Evolutionary conservation across 2,797 vertebrate genomes (phyloP).

Genomic region (Melanotaenia parkinsoni): DNA sequence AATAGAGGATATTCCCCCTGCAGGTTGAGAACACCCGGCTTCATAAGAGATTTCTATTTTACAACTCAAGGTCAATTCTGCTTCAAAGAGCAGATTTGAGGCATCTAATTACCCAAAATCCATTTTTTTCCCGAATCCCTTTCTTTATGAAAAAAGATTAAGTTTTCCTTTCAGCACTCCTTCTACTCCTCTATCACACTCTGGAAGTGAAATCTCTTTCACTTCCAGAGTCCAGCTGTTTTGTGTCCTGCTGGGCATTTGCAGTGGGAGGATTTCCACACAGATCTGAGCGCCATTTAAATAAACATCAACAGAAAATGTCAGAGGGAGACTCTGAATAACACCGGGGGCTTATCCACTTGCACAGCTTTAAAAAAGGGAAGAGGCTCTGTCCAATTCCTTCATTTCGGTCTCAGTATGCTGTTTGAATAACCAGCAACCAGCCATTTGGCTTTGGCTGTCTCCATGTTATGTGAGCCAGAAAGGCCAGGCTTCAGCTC

Average conservation of each 20-base stretch:
- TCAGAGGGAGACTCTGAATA: slow-evolving; percentile 72
- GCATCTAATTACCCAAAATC: slow-evolving; percentile 68
- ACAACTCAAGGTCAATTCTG: slow-evolving; percentile 64
- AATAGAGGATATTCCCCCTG: slow-evolving; percentile 42
- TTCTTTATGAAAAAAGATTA: slow-evolving; percentile 33
- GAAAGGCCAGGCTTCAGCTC: slow-evolving; percentile 45
- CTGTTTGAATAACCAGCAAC: slow-evolving; percentile 70
- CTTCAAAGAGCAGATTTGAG: slow-evolving; percentile 66
- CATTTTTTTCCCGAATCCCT: slow-evolving; percentile 63
- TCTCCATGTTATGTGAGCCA: slow-evolving; percentile 45
- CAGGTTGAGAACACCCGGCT: slow-evolving; percentile 42
- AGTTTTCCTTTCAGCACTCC: slow-evolving; percentile 38
- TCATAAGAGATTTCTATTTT: slow-evolving; percentile 60
- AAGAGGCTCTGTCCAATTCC: slow-evolving; percentile 62
- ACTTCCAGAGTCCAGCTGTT: slow-evolving; percentile 69
- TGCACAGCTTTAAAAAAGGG: slow-evolving; percentile 60
- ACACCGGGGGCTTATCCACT: slow-evolving; percentile 79
- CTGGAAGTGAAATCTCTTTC: slow-evolving; percentile 35
- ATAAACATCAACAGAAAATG: slow-evolving; percentile 79
- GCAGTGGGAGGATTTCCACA: slow-evolving; percentile 68
- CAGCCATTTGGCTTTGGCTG: slow-evolving; percentile 56
- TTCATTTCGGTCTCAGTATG: slow-evolving; percentile 53
- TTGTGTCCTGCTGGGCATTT: slow-evolving; percentile 65
- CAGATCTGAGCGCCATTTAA: slow-evolving; percentile 70
- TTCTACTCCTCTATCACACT: slow-evolving; percentile 7